Conservation (phyloP, 2,888 invertebrate genomes). For the Acleris sparsana region DNA sequence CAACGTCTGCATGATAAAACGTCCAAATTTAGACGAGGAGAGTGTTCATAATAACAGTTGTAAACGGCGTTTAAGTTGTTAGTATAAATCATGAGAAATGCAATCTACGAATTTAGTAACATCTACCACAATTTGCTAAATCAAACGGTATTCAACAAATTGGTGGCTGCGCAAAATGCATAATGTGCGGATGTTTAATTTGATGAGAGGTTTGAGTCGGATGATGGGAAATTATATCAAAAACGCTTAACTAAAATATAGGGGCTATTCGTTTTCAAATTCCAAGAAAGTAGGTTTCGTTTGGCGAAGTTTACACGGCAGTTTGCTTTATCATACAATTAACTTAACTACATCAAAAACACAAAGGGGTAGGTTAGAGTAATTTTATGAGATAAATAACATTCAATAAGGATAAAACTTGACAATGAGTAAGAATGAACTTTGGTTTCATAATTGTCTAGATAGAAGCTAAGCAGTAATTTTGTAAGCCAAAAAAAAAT, state of each 20-base stretch:
- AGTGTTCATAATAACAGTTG: conserved; percentile 37
- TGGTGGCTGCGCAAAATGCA: conserved; percentile 71
- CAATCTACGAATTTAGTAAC: conserved; percentile 57
- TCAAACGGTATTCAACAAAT: conserved; percentile 69
- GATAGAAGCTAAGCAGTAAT: no score
- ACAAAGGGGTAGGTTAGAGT: neutral
- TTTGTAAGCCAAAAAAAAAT: no score
- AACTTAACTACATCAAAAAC: neutral
- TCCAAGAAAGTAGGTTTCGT: conserved; percentile 62
- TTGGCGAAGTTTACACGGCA: conserved; percentile 36
- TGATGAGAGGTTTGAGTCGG: conserved; percentile 69
- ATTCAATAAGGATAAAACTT: no score
- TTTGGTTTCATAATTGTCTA: no score
- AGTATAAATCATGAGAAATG: conserved; percentile 57
- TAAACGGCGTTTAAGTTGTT: conserved; percentile 39
- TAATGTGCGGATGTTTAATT: conserved; percentile 77
- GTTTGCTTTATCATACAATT: conserved; percentile 19
- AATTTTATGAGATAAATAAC: no score
- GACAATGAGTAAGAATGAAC: no score
- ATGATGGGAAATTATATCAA: conserved; percentile 70
- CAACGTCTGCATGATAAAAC: neutral
- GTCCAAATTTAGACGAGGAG: neutral
- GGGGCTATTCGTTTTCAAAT: conserved; percentile 56
- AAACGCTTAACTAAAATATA: conserved; percentile 74
- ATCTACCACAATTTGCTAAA: conserved; percentile 63